Percentiles rank a stretch among this genome's conserved stretches.
These are phyloP conservation scores for Ceryle rudis DNA, from an alignment of 2,797 vertebrate genomes.

Conservation along the genomic window DNA sequence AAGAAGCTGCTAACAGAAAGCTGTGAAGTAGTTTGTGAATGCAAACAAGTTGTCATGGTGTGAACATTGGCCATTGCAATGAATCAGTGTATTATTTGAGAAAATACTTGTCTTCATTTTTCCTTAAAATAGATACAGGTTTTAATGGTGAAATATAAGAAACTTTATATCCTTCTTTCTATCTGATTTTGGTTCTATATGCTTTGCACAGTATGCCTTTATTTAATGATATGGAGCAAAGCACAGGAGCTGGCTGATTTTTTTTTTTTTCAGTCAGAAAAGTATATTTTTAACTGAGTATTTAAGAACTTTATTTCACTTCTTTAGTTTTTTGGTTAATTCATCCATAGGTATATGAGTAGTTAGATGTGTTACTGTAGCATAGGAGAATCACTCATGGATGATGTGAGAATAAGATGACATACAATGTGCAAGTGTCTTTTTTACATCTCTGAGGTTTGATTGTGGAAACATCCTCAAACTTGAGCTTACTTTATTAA, in stretches of 20 bases:
- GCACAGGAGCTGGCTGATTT: neutral
- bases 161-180: neutral
- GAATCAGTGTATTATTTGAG: neutral
- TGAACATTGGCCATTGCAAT: neutral
- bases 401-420: slow-evolving; percentile 1
- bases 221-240: neutral
- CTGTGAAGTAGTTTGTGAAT: neutral
- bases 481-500: slow-evolving; percentile 69
- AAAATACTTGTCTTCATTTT: neutral
- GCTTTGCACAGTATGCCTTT: neutral
- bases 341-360: neutral
- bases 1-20: neutral
- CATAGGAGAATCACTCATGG: neutral
- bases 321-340: neutral
- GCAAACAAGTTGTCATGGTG: neutral
- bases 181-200: neutral
- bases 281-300: neutral
- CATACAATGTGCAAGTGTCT: slow-evolving; percentile 35
- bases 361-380: slow-evolving; percentile 11
- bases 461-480: slow-evolving; percentile 66
- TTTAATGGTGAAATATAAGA: neutral
- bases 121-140: neutral
- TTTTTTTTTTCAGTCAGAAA: neutral
- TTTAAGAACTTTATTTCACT: slow-evolving; percentile 33
- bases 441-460: slow-evolving; percentile 61